Conservation (phyloP, 2,888 invertebrate species). For the Rosalia funebris region DNA sequence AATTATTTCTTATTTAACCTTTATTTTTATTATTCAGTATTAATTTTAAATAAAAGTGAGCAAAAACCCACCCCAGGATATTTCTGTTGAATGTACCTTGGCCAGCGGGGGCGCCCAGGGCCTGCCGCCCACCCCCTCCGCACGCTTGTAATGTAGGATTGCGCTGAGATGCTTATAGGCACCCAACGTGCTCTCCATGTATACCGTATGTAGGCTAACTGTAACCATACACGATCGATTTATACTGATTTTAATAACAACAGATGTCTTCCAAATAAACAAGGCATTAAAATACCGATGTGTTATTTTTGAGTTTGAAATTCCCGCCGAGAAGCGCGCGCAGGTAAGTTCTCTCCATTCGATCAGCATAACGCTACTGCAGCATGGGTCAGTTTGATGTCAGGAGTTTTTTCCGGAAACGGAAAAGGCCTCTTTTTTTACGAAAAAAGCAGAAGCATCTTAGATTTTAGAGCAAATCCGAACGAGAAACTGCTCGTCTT, state of each 20-base stretch:
- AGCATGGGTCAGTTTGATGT: no score
- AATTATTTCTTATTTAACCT: constrained; percentile 29
- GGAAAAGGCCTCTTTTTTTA: no score
- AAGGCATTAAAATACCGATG: constrained; percentile 58
- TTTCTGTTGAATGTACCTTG: constrained; percentile 10
- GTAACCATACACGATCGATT: constrained; percentile 63
- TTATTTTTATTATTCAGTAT: constrained; percentile 30
- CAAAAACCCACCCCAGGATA: constrained; percentile 8
- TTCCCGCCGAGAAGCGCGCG: not conserved
- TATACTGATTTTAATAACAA: constrained; percentile 64
- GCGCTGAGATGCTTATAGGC: constrained; percentile 35
- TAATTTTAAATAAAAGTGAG: constrained; percentile 36
- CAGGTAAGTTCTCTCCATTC: not conserved
- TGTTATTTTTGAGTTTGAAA: constrained; percentile 30
- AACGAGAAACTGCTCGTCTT: no score
- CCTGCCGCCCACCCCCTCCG: no score
- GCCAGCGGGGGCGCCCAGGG: not conserved
- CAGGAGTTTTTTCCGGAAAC: no score
- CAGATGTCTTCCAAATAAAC: constrained; percentile 65
- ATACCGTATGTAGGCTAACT: constrained; percentile 51
- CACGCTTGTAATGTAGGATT: constrained; percentile 56
- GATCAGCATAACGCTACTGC: no score
- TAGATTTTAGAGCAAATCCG: no score
- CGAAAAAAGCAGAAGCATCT: no score
- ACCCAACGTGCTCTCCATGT: constrained; percentile 45